Evolutionary conservation across 2,113 vertebrate genomes (phyloP), one percentile per base, ranked within the genome.

Genomic region (Pyxicephalus adspersus): DNA sequence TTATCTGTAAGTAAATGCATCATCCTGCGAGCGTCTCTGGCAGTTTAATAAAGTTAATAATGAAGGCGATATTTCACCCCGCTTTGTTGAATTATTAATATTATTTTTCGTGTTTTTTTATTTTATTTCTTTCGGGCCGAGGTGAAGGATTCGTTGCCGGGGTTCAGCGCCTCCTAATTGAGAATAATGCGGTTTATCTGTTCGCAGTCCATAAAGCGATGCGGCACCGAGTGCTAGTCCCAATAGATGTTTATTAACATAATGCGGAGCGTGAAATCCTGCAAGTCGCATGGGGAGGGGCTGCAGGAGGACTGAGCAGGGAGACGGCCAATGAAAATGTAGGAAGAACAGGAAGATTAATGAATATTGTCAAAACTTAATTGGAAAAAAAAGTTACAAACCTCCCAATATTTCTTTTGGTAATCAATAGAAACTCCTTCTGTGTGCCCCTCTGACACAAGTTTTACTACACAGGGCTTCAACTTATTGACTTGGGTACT

Each of bases 51-150:
- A 31, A 66, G 23, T 4, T 28, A 71, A 55, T 77, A 77, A 77
- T 77, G 76, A 65, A 65, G 63, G 51, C 34, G 23, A 66, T 66
- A 55, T 31, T 31, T 77, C 65, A 65, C 54, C 26, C 38, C 23
- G 20, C 63, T 22, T 38, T 77, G 31, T 85, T 80, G 86, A 92
- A 90, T 91, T 92, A 90, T 90, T 87, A 86, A 77, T 67, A 3
- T 38, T 9, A 13, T 15, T 63, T n/a, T 11, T 13, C 50, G 2
- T 50, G n/a, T 77, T 26, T 2, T 45, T 65, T 54, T 29, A 17
- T n/a, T 55, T 51, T 34, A 11, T 64, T 55, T 23, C 17, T 31
- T 23, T 23, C 38, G 31, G 2, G 4, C 17, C 9, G 28, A 77
- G 76, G 50, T 65, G 45, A 50, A 22, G 13, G n/a, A 25, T 38